Percentiles rank a stretch among this genome's conserved stretches.
These are phyloP conservation scores for Acropternis orthonyx DNA, from an alignment of 2,797 vertebrate genomes.

Conservation along the genomic window DNA sequence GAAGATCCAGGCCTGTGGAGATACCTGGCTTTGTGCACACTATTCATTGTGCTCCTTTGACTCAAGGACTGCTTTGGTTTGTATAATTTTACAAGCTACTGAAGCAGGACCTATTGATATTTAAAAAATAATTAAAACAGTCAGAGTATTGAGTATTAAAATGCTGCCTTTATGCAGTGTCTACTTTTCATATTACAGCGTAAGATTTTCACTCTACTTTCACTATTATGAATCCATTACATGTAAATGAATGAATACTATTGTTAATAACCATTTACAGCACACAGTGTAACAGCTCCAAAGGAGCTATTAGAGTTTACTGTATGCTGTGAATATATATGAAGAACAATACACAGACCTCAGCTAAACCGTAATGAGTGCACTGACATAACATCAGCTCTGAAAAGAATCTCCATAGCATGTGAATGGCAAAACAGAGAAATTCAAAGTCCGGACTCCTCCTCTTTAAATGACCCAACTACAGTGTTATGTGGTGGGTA, in stretches of 20 bases:
- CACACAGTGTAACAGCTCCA: constrained; percentile 65
- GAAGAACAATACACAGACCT: constrained; percentile 65
- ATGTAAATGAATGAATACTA: constrained; percentile 65
- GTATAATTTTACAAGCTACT: constrained; percentile 63
- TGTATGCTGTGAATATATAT: constrained; percentile 66
- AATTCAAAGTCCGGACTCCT: background rate
- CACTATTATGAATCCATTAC: constrained; percentile 70
- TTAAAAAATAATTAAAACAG: constrained; percentile 68
- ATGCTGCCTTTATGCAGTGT: constrained; percentile 51
- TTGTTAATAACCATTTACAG: constrained; percentile 71
- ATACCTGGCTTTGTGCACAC: background rate
- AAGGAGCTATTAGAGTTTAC: constrained; percentile 71
- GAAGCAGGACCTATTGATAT: constrained; percentile 65
- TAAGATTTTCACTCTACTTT: constrained; percentile 61
- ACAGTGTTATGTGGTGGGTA: background rate
- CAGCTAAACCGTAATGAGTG: constrained; percentile 53
- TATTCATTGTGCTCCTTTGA: constrained; percentile 14
- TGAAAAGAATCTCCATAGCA: constrained; percentile 15
- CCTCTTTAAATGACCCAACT: background rate
- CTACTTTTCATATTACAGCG: constrained; percentile 57
- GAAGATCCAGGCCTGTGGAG: background rate
- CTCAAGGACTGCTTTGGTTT: constrained; percentile 38
- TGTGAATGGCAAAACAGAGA: constrained; percentile 20
- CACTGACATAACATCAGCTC: constrained; percentile 52
- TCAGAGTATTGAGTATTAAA: constrained; percentile 59